A percentile compares a stretch with the other conserved stretches of the same genome.
phyloP scores from a whole-genome alignment of 2,113 vertebrate species.

The Heterocephalus glaber region DNA sequence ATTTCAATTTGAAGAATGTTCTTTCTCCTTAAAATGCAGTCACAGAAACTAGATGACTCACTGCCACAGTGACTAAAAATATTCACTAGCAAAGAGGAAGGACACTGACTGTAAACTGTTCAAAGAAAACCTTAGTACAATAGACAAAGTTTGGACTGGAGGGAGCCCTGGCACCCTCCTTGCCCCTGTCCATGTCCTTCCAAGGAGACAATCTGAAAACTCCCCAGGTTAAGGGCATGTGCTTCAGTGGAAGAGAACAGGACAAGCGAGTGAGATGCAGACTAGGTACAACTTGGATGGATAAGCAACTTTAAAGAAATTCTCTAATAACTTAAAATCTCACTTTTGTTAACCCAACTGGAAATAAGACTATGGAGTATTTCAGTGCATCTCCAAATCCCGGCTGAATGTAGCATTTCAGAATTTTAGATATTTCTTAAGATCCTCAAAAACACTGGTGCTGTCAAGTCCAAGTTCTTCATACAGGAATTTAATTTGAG shows the following conservation, averaged over 20 bases:
- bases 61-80: slow-evolving; percentile 3
- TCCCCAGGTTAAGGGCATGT: not conserved
- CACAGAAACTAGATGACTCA: not conserved
- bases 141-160: not conserved
- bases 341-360: slow-evolving; percentile 42
- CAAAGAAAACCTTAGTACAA: not conserved
- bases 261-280: not conserved
- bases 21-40: not conserved
- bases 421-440: slow-evolving; percentile 77
- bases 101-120: slow-evolving; percentile 33
- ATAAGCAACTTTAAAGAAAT: slow-evolving; percentile 38
- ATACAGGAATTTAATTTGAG: slow-evolving; percentile 92
- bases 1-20: slow-evolving; percentile 44
- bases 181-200: not conserved
- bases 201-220: not conserved
- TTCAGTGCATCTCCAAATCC: slow-evolving; percentile 14
- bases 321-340: slow-evolving; percentile 45
- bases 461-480: slow-evolving; percentile 88
- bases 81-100: slow-evolving; percentile 36
- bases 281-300: slow-evolving; percentile 16
- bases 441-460: slow-evolving; percentile 63
- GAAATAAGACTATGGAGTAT: slow-evolving; percentile 53
- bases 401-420: slow-evolving; percentile 51
- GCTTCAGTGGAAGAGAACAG: not conserved
- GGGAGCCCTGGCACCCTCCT: not conserved